Conservation (phyloP, 2,888 invertebrate genomes). For the Eumacrocentrus americanus region DNA sequence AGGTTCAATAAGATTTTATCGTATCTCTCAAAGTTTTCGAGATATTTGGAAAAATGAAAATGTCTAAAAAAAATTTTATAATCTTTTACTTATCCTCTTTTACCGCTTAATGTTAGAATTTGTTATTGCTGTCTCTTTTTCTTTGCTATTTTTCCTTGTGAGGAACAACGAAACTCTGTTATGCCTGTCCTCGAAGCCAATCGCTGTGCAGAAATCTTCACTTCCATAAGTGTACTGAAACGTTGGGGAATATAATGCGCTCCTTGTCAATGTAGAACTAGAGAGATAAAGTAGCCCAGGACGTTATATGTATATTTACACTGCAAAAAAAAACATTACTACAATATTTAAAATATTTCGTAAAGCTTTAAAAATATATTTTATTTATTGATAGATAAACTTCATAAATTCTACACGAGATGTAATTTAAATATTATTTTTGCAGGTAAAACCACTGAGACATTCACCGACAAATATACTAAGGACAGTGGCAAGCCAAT, state of each 20-base stretch:
- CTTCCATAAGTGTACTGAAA: not conserved
- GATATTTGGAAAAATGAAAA: no score
- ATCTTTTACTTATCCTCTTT: no score
- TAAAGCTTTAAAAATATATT: not conserved
- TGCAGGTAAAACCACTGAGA: slow-evolving; percentile 50
- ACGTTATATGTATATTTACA: no score
- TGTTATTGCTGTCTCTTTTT: not conserved
- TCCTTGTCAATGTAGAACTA: not conserved
- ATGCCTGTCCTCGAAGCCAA: no score
- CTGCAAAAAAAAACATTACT: no score
- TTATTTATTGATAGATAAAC: not conserved
- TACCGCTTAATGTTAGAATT: no score
- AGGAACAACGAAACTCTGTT: slow-evolving; percentile 19
- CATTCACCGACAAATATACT: slow-evolving; percentile 20
- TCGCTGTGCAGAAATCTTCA: no score
- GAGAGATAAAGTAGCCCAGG: not conserved
- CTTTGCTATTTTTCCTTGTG: not conserved
- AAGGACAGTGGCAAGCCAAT: slow-evolving; percentile 22
- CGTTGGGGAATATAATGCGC: not conserved
- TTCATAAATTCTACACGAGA: not conserved
- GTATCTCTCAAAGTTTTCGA: no score
- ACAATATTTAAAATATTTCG: not conserved
- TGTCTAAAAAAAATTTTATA: no score
- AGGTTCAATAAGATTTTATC: no score
- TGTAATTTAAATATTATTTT: slow-evolving; percentile 13